phyloP scores from a whole-genome alignment of 1,140 invertebrate species.

The Coelopa frigida region DNA sequence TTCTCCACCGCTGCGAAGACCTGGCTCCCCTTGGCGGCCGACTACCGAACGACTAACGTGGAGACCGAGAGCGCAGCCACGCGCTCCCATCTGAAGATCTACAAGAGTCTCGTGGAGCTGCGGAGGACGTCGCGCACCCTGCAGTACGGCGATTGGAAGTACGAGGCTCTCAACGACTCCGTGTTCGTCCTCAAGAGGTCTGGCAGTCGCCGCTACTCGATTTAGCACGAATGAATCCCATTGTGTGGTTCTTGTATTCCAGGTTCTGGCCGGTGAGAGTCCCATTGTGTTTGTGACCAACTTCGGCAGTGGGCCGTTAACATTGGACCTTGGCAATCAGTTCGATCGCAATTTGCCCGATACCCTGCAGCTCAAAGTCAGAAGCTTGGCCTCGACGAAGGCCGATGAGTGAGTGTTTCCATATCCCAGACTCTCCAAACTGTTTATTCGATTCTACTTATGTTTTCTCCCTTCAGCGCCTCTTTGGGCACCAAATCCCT shows the following conservation, averaged over 20 bases:
- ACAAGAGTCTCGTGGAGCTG: slow-evolving; percentile 20
- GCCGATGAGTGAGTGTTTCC: slow-evolving; percentile 2
- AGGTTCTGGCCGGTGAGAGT: neutral
- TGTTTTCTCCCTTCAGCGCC: slow-evolving; percentile 1
- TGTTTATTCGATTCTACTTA: neutral
- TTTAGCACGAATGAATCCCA: too few species aligned
- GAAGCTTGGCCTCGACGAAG: slow-evolving; percentile 23
- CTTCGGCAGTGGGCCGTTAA: slow-evolving; percentile 13
- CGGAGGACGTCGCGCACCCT: slow-evolving; percentile 26
- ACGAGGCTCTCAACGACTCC: slow-evolving; percentile 30
- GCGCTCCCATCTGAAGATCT: slow-evolving; percentile 34
- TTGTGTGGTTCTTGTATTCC: neutral
- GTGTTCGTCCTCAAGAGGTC: slow-evolving; percentile 42
- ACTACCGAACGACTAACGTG: slow-evolving; percentile 53
- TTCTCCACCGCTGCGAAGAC: slow-evolving; percentile 51
- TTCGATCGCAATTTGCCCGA: slow-evolving; percentile 21
- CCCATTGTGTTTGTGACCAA: slow-evolving; percentile 25
- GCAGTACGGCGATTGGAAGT: slow-evolving; percentile 36
- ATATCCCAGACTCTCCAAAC: neutral
- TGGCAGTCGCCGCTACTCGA: too few species aligned
- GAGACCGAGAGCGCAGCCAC: slow-evolving; percentile 17
- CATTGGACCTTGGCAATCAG: slow-evolving; percentile 15
- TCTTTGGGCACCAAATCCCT: too few species aligned
- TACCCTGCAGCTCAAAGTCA: slow-evolving; percentile 17
- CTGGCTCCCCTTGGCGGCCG: slow-evolving; percentile 58